Evolutionary conservation across 2,797 vertebrate genomes (phyloP), one percentile per base, ranked within the genome.

Genomic region (Hoplostethus atlanticus): DNA sequence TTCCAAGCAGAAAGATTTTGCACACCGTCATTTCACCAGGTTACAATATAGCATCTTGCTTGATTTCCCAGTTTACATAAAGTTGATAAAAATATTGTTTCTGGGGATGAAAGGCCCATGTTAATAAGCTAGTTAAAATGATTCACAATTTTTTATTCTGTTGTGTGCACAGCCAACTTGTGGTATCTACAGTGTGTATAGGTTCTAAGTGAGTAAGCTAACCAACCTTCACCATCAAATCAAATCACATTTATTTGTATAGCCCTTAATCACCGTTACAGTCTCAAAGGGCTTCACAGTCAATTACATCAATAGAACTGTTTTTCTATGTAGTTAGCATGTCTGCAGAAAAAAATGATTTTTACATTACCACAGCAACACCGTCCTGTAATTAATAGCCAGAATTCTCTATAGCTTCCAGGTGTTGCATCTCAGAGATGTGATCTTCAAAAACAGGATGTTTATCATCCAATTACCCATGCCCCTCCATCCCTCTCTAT

Each of bases 381-480:
- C 6, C 0, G 34, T 36, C 7, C 34, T 44, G 42, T 44, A n/a
- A 50, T 17, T 17, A 8, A 30, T 31, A 60, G 15, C 25, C 28
- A 58, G 21, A 17, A 4, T 15, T 50, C n/a, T 28, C 46, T 17
- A 13, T 2, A 4, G 46, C 15, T 52, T 15, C 17, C 55, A 58
- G 65, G 31, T 68, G 65, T 25, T 51, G 28, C 55, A 34, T 21
- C 55, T 47, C n/a, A 25, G 6, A 17, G 13, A 42, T n/a, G 64
- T 34, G 16, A 48, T 47, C 12, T 15, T 58, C 3, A 17, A 28
- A 7, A 34, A 25, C 0, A 15, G 51, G 15, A 16, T 34, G 36
- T 13, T 46, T 42, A 54, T 34, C 17, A 48, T 51, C 12, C 13
- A 8, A 9, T 57, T 17, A n/a, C 30, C 15, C 52, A 9, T 17